A percentile compares a stretch with the other conserved stretches of the same genome.
These are phyloP conservation scores for Asbolus verrucosus DNA, from an alignment of 1,140 invertebrate species.

Conservation along the genomic window DNA sequence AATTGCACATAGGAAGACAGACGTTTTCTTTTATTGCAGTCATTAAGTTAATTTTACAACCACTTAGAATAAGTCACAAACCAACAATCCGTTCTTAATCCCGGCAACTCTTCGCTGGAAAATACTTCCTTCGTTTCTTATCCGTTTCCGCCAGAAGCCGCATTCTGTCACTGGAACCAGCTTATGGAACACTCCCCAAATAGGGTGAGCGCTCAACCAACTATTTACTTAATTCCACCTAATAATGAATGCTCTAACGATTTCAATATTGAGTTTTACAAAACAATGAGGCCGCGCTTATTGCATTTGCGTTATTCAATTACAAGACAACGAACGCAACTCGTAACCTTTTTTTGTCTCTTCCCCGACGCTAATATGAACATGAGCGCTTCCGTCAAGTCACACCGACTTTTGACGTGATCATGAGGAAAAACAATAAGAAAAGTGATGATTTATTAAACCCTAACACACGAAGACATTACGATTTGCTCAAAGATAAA, in stretches of 20 bases:
- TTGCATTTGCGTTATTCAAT: slow-evolving; percentile 14
- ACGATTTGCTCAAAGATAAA: slow-evolving; percentile 7
- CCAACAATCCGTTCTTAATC: slow-evolving; percentile 56
- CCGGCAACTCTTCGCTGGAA: slow-evolving; percentile 38
- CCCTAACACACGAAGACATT: background rate
- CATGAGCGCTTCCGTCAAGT: no score
- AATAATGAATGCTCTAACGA: slow-evolving; percentile 26
- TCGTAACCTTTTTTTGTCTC: background rate
- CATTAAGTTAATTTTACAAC: slow-evolving; percentile 59
- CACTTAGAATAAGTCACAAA: slow-evolving; percentile 54
- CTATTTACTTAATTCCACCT: slow-evolving; percentile 46
- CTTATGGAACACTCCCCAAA: no score
- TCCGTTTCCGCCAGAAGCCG: slow-evolving; percentile 44
- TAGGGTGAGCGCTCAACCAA: slow-evolving; percentile 34
- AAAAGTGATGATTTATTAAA: background rate
- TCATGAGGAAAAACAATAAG: background rate
- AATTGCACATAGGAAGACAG: slow-evolving; percentile 40
- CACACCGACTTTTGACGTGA: no score
- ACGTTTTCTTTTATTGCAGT: slow-evolving; percentile 56
- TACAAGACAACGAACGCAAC: no score
- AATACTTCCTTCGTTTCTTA: slow-evolving; percentile 48
- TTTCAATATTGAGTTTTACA: slow-evolving; percentile 36
- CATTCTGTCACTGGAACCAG: slow-evolving; percentile 20
- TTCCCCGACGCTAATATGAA: no score
- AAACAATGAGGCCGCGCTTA: slow-evolving; percentile 4